phyloP scores from a whole-genome alignment of 2,113 vertebrate genomes.

The Myodes glareolus region DNA sequence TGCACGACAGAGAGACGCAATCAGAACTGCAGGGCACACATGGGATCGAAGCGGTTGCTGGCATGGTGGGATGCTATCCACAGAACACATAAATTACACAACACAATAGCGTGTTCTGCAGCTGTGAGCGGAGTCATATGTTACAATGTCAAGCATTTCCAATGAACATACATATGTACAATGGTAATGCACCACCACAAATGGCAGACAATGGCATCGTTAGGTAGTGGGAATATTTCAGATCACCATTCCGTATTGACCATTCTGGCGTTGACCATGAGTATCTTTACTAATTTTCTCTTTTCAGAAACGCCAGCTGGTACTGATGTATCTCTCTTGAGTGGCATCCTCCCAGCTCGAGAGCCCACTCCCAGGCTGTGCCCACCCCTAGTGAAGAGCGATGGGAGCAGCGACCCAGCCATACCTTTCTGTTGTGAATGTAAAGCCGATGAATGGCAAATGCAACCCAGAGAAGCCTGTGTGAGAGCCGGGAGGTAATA shows the following conservation, averaged over 20 bases:
- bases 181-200: too few species aligned
- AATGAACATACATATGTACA: neutral
- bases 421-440: conserved; percentile 94
- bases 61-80: neutral
- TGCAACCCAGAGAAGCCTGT: conserved; percentile 96
- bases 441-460: conserved; percentile 97
- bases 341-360: rapidly evolving
- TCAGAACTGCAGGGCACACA: neutral
- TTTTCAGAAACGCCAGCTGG: neutral
- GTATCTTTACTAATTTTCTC: neutral
- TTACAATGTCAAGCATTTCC: neutral
- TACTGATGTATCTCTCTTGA: rapidly evolving
- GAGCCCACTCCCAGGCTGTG: neutral
- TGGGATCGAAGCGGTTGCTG: neutral
- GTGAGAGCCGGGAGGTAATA: conserved; percentile 92
- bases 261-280: neutral
- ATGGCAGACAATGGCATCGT: neutral
- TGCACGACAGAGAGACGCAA: neutral
- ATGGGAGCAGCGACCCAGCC: rapidly evolving
- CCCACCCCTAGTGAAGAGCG: neutral
- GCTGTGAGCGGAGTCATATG: neutral
- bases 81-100: neutral
- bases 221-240: too few species aligned
- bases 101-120: neutral
- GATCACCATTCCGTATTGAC: too few species aligned